Percentiles rank a stretch among this genome's conserved stretches.
These are phyloP conservation scores for Rhegmatorhina hoffmannsi DNA, from an alignment of 2,113 vertebrate genomes.

Conservation along the genomic window DNA sequence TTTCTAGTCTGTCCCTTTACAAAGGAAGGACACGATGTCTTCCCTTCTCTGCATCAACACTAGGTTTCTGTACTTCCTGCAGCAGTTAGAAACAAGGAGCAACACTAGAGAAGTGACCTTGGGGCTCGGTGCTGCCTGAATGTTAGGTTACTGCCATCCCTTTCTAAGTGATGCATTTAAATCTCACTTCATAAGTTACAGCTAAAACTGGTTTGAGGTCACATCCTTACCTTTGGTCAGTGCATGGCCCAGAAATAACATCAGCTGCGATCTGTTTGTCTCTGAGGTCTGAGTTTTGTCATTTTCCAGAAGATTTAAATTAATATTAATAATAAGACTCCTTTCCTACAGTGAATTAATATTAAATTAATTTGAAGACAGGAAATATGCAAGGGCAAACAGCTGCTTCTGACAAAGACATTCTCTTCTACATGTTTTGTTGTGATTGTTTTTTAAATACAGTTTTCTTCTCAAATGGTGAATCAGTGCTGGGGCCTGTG, in stretches of 20 bases:
- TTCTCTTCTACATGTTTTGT: accelerated
- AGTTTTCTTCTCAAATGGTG: not conserved
- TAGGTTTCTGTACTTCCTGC: not conserved
- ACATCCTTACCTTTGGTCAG: not conserved
- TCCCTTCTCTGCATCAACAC: not conserved
- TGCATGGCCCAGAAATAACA: not conserved
- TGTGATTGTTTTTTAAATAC: too few relatives aligned
- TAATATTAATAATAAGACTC: not conserved
- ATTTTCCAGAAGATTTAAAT: not conserved
- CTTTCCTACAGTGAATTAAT: not conserved
- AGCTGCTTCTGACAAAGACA: not conserved
- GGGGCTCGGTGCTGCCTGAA: not conserved
- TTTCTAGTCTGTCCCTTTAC: not conserved
- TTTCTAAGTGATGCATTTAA: not conserved
- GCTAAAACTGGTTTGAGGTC: not conserved
- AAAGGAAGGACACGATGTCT: not conserved
- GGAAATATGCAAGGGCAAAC: not conserved
- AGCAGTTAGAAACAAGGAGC: not conserved
- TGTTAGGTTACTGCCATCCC: not conserved
- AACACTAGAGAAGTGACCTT: not conserved
- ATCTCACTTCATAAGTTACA: not conserved
- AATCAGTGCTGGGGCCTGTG: not conserved
- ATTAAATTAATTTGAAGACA: not conserved
- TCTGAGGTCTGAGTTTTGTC: not conserved
- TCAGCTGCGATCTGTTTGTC: not conserved